phyloP scores from a whole-genome alignment of 64 coral and sea anemone genomes.

The Orbicella faveolata region DNA sequence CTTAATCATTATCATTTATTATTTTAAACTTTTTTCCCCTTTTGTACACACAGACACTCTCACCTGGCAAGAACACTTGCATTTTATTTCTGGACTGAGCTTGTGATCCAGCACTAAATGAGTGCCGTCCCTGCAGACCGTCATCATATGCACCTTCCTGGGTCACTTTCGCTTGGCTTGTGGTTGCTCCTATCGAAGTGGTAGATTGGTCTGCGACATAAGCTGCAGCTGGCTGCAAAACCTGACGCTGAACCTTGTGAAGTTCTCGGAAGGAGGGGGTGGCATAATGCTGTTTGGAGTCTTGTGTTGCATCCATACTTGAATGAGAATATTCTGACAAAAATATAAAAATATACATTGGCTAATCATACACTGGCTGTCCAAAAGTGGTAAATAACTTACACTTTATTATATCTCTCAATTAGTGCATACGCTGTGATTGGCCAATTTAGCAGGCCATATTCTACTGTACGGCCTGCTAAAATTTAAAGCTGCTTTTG shows the following conservation, averaged over 20 bases:
- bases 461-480: no score
- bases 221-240: conserved; percentile 68
- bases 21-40: neutral
- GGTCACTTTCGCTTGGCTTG: conserved; percentile 37
- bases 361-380: no score
- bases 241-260: conserved; percentile 81
- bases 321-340: conserved; percentile 85
- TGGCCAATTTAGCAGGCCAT: no score
- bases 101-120: conserved; percentile 80
- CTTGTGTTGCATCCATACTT: conserved; percentile 53
- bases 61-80: conserved; percentile 86
- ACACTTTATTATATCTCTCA: no score
- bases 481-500: no score
- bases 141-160: conserved; percentile 59
- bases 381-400: no score
- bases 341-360: neutral
- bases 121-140: conserved; percentile 27
- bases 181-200: conserved; percentile 11
- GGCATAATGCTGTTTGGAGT: conserved; percentile 53
- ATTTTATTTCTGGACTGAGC: conserved; percentile 59
- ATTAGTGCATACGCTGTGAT: no score
- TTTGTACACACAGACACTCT: neutral
- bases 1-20: neutral
- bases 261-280: conserved; percentile 85
- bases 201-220: conserved; percentile 54